Percentiles rank a stretch among this genome's conserved stretches.
Evolutionary conservation across 2,888 invertebrate genomes (phyloP).

Genomic region (Xylota segnis): DNA sequence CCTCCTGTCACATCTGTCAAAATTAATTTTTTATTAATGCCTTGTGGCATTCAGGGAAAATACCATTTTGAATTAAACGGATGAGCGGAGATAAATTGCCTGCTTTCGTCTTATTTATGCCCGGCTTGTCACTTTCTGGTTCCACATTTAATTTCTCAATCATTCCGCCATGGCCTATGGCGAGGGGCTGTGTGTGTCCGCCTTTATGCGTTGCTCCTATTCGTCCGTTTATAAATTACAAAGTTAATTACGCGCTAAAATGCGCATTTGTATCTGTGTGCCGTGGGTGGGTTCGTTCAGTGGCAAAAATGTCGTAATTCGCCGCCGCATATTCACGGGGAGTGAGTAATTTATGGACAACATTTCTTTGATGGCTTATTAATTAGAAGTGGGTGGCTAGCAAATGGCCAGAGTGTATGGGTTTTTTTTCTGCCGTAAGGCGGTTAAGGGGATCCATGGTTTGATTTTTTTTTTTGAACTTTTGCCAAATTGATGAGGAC

Average conservation of each 20-base stretch:
- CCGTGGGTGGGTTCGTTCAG: constrained; percentile 46
- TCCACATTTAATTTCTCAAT: constrained; percentile 70
- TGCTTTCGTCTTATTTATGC: constrained; percentile 75
- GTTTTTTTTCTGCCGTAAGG: background rate
- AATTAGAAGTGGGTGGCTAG: constrained; percentile 68
- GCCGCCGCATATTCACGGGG: constrained; percentile 46
- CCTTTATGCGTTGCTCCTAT: constrained; percentile 53
- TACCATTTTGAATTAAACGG: constrained; percentile 74
- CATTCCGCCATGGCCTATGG: constrained; percentile 37
- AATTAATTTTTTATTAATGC: constrained; percentile 74
- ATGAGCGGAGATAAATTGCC: constrained; percentile 75
- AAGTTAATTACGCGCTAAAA: constrained; percentile 73
- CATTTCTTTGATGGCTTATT: constrained; percentile 66
- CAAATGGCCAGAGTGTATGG: constrained; percentile 49
- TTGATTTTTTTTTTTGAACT: constrained; percentile 60
- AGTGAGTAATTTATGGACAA: constrained; percentile 48
- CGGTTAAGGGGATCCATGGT: constrained; percentile 29
- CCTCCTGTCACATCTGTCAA: constrained; percentile 69
- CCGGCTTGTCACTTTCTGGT: constrained; percentile 66
- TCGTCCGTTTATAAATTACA: constrained; percentile 71
- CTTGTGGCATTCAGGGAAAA: constrained; percentile 64
- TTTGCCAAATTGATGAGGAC: constrained; percentile 51
- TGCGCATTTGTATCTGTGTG: constrained; percentile 55
- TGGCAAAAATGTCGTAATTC: constrained; percentile 53
- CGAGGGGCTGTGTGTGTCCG: background rate